Conservation (phyloP, 2,888 invertebrate genomes). For the Margaritifera margaritifera region DNA sequence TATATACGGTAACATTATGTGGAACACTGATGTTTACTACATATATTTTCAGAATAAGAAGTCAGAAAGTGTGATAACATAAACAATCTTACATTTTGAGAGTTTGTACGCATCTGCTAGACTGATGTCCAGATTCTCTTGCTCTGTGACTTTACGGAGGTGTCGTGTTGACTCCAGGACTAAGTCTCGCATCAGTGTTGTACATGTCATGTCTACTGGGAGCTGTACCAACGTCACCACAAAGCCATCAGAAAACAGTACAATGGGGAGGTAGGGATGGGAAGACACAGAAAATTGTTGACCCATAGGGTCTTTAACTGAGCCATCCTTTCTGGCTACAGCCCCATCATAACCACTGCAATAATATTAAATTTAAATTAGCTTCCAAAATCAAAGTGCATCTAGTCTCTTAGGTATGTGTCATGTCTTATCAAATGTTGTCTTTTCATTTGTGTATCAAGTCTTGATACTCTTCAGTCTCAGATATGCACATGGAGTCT, state of each 20-base stretch:
- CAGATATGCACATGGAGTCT: too few relatives aligned
- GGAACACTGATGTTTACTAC: too few relatives aligned
- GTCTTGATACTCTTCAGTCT: too few relatives aligned
- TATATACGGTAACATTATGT: too few relatives aligned
- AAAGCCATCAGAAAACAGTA: slow-evolving; percentile 71
- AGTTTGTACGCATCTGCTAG: slow-evolving; percentile 58
- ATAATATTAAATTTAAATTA: too few relatives aligned
- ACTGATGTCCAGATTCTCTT: slow-evolving; percentile 56
- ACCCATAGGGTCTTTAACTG: slow-evolving; percentile 44
- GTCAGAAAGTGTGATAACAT: background rate
- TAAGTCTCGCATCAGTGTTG: slow-evolving; percentile 60
- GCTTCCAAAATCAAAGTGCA: too few relatives aligned
- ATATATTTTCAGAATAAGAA: too few relatives aligned
- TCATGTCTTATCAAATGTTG: too few relatives aligned
- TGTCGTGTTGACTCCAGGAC: slow-evolving; percentile 55
- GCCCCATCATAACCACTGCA: too few relatives aligned
- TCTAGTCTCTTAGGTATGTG: too few relatives aligned
- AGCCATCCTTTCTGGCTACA: background rate
- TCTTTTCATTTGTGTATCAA: too few relatives aligned
- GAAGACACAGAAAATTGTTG: slow-evolving; percentile 67
- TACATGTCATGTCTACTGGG: slow-evolving; percentile 56
- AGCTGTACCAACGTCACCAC: slow-evolving; percentile 66
- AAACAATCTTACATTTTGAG: slow-evolving; percentile 30
- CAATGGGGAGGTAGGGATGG: slow-evolving; percentile 66
- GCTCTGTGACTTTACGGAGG: slow-evolving; percentile 45